These are phyloP conservation scores for Centropristis striata DNA, from an alignment of 2,113 vertebrate species.

Conservation along the genomic window DNA sequence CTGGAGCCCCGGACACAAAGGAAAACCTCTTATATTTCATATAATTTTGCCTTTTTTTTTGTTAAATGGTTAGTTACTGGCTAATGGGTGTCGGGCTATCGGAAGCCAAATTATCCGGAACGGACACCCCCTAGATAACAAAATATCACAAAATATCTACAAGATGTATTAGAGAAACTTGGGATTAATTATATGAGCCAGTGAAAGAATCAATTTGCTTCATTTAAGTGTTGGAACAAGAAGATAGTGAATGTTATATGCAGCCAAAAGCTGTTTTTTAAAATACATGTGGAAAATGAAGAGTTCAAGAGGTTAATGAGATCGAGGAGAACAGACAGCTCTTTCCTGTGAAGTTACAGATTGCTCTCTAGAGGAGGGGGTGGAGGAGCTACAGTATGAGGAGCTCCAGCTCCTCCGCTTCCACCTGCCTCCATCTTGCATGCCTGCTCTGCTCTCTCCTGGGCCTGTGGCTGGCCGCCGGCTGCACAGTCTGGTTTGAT, in stretches of 20 bases:
- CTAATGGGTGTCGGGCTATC: no score
- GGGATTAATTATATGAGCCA: conserved; percentile 16
- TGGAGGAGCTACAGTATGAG: conserved; percentile 7
- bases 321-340: conserved; percentile 18
- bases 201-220: not conserved
- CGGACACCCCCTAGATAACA: not conserved
- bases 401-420: conserved; percentile 23
- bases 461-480: conserved; percentile 37
- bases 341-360: conserved; percentile 29
- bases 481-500: conserved; percentile 48
- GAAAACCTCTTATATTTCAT: no score
- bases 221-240: conserved; percentile 7
- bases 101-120: no score
- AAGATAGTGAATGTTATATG: not conserved
- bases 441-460: conserved; percentile 35
- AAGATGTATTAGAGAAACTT: not conserved
- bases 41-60: no score
- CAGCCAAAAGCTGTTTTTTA: conserved; percentile 16
- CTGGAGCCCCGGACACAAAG: no score
- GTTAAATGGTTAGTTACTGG: no score
- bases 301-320: conserved; percentile 57
- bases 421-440: conserved; percentile 45
- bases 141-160: not conserved
- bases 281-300: conserved; percentile 14
- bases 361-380: conserved; percentile 28